A percentile compares a stretch with the other conserved stretches of the same genome.
Evolutionary conservation across 2,888 invertebrate species (phyloP).

Genomic region (Carterocephalus palaemon): DNA sequence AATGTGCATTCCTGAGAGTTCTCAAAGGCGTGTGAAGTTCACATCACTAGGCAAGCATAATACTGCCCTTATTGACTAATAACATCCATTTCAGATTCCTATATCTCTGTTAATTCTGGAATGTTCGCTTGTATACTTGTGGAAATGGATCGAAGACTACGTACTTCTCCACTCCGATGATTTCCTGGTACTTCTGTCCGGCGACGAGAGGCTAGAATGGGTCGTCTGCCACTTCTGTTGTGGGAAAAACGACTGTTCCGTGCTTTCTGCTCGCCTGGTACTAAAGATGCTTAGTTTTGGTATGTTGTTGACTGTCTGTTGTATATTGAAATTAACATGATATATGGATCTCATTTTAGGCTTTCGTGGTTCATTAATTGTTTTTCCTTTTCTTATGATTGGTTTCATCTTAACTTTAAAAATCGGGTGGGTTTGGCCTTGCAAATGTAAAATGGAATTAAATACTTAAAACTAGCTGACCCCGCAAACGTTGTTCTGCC

Average conservation of each 20-base stretch:
- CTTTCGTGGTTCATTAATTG: too few species aligned
- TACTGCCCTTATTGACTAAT: too few species aligned
- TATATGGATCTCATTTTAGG: too few species aligned
- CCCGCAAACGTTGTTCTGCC: too few species aligned
- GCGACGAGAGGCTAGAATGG: slow-evolving; percentile 44
- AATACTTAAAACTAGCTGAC: too few species aligned
- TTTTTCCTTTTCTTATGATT: too few species aligned
- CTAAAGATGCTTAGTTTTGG: slow-evolving; percentile 44
- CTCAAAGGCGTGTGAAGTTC: too few species aligned
- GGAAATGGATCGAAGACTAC: slow-evolving; percentile 46
- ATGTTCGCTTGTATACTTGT: slow-evolving; percentile 41
- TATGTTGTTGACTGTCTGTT: slow-evolving; percentile 40
- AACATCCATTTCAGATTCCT: slow-evolving; percentile 44
- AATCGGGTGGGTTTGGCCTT: too few species aligned
- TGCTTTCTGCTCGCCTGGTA: slow-evolving; percentile 40
- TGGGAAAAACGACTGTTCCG: slow-evolving; percentile 42
- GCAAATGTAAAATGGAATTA: too few species aligned
- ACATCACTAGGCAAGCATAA: too few species aligned
- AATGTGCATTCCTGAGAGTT: too few species aligned
- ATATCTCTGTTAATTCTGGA: slow-evolving; percentile 45
- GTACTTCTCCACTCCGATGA: slow-evolving; percentile 44
- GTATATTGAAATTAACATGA: slow-evolving; percentile 7
- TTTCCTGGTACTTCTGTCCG: slow-evolving; percentile 43
- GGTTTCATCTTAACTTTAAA: too few species aligned
- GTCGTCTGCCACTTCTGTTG: slow-evolving; percentile 50